Base-by-base conservation (phyloP, 2,888 invertebrate species). In the Ennomos fuscantarius region DNA sequence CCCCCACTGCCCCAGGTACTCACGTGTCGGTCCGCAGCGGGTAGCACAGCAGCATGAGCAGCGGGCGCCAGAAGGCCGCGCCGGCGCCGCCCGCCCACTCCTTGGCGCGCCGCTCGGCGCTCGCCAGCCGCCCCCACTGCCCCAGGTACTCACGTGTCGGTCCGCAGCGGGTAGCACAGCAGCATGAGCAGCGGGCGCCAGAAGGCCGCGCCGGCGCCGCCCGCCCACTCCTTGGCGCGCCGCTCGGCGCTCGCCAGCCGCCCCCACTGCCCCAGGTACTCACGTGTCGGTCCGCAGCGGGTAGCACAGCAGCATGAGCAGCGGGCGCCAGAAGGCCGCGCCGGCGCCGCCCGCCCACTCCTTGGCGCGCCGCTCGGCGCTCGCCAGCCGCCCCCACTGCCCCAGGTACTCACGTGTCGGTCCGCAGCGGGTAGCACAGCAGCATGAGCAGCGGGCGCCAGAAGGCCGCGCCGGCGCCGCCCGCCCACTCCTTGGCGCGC, bases 81-180 rank as follows among this genome's bases (percentile, higher is more conserved):
- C 97, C 97, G 66, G 96, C 95, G 0, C 94, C 94, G 10, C 98
- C 98, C 44, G 98, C 93, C 98, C 98, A 98, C 83, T 97, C 96
- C 67, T 97, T 95, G 93, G 98, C 95, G 64, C 94, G 93, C 13
- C 95, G 95, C 73, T 97, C 97, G 15, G 95, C 94, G 78, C 97
- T 96, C 57, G 97, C 94, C 63, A 96, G 95, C 0, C 96, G 95
- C 75, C 97, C 95, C 89, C 98, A 97, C 72, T 96, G 95, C 59
- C 98, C 93, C 48, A 97, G 94, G 59, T n/a, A n/a, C n/a, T n/a
- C n/a, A n/a, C n/a, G n/a, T n/a, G 55, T 79, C 75, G 15, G 70
- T 72, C 1, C 90, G 86, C 24, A 94, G 89, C 41, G 94, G 93
- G 74, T 94, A 94, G 78, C 96, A 96, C 32, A 97, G 93, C 78